These are phyloP conservation scores for Odocoileus hemionus DNA, from an alignment of 2,113 vertebrate genomes.

Conservation along the genomic window DNA sequence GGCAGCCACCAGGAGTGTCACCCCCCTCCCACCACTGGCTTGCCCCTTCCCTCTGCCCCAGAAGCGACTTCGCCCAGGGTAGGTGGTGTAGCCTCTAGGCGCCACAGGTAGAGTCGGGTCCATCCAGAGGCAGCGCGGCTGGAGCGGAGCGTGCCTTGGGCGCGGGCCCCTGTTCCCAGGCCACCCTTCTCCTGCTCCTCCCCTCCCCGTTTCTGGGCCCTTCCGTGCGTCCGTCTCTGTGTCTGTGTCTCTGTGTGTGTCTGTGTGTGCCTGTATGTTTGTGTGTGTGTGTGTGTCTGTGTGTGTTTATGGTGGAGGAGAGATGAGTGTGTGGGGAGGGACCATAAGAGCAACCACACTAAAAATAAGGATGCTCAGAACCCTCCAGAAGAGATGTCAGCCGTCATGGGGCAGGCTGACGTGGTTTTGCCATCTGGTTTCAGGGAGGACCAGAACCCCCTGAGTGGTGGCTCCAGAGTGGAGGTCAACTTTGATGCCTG, in stretches of 20 bases:
- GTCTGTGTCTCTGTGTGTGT: background rate
- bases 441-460: background rate
- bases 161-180: background rate
- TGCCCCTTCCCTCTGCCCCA: background rate
- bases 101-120: background rate
- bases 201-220: background rate
- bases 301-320: background rate
- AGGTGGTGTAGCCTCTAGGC: background rate
- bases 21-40: background rate
- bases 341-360: too few species aligned
- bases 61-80: background rate
- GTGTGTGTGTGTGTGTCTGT: background rate
- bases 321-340: background rate
- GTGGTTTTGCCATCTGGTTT: too few species aligned
- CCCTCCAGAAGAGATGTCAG: background rate
- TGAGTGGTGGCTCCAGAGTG: too few species aligned
- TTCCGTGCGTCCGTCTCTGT: too few species aligned
- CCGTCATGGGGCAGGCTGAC: accelerated
- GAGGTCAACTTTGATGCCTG: accelerated
- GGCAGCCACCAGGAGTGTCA: background rate
- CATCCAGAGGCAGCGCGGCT: accelerated
- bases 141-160: accelerated
- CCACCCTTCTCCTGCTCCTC: background rate
- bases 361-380: background rate
- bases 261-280: too few species aligned